These are phyloP conservation scores for Ptilonorhynchus violaceus DNA, from an alignment of 2,113 vertebrate genomes.

Conservation along the genomic window DNA sequence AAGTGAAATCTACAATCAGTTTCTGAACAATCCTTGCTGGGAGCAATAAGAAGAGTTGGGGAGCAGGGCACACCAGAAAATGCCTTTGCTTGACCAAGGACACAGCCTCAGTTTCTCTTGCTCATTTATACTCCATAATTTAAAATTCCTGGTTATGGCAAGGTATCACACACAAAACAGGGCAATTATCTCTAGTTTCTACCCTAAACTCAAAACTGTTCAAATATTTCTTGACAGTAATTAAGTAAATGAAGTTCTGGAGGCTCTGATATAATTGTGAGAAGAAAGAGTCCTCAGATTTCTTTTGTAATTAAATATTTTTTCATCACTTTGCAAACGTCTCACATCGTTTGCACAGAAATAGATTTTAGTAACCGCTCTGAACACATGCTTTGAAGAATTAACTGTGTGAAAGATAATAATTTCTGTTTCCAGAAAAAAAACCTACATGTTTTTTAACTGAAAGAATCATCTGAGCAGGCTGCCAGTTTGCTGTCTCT, in stretches of 20 bases:
- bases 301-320: background rate
- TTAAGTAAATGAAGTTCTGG: background rate
- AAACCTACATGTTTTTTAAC: accelerated
- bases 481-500: background rate
- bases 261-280: background rate
- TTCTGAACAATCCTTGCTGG: background rate
- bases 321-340: background rate
- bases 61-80: background rate
- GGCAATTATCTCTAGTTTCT: background rate
- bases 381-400: background rate
- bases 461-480: background rate
- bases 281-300: background rate
- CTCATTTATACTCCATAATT: background rate
- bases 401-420: background rate
- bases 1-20: background rate
- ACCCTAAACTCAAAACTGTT: background rate
- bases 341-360: background rate
- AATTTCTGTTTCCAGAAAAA: background rate
- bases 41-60: background rate
- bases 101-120: background rate
- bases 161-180: background rate
- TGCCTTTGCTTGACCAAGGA: background rate
- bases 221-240: background rate
- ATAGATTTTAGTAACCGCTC: background rate
- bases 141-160: background rate